Percentiles rank a stretch among this genome's conserved stretches.
These are phyloP conservation scores for Sebastes steindachneri DNA, from an alignment of 2,797 vertebrate genomes.

Conservation along the genomic window DNA sequence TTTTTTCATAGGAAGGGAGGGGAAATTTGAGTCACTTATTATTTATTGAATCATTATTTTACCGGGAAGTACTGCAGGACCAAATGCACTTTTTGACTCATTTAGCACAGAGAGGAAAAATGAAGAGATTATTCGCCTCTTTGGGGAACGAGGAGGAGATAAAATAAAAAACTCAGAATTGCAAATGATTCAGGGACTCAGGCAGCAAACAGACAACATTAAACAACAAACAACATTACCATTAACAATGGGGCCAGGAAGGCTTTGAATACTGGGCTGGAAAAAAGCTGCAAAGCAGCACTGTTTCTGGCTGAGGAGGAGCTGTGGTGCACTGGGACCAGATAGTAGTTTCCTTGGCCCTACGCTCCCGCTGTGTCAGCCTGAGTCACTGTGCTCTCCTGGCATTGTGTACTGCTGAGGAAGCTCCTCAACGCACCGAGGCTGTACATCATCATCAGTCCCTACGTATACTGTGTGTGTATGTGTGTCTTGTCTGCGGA, in stretches of 20 bases:
- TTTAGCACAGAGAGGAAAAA: not conserved
- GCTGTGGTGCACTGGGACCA: conserved; percentile 40
- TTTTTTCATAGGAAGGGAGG: not conserved
- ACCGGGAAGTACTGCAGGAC: conserved; percentile 2
- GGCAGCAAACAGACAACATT: conserved; percentile 5
- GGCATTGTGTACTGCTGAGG: conserved; percentile 70
- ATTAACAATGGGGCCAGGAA: conserved; percentile 5
- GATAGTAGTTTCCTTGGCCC: conserved; percentile 39
- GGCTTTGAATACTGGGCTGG: not conserved
- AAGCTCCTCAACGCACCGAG: conserved; percentile 60
- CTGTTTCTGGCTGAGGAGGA: conserved; percentile 30
- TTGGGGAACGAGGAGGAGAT: not conserved
- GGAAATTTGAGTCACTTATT: not conserved
- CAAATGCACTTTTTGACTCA: conserved; percentile 13
- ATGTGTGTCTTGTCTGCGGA: conserved; percentile 10
- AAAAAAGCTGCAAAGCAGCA: conserved; percentile 36
- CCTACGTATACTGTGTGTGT: conserved; percentile 4
- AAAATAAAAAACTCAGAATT: conserved; percentile 23
- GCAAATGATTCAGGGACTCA: conserved; percentile 32
- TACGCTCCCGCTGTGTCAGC: conserved; percentile 71
- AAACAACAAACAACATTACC: conserved; percentile 13
- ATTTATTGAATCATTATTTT: conserved; percentile 41
- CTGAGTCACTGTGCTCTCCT: conserved; percentile 71
- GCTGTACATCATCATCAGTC: conserved; percentile 78
- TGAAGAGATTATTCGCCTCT: not conserved